Evolutionary conservation across 2,113 vertebrate genomes (phyloP).

Genomic region (Neotragus moschatus): DNA sequence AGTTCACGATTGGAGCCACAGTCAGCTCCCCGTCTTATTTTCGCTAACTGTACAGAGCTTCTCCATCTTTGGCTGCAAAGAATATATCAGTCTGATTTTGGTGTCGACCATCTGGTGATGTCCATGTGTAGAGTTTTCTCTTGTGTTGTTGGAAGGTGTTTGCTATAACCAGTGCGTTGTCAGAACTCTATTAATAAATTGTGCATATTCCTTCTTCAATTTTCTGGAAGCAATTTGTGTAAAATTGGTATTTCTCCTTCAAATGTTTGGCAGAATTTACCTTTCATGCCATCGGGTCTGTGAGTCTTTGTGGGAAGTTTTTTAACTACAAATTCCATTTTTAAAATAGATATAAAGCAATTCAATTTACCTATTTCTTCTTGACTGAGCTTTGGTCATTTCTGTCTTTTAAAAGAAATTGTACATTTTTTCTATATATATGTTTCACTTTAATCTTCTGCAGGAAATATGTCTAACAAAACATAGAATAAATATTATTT

Average conservation of each 20-base stretch:
- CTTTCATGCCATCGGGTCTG: background rate
- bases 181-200: background rate
- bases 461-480: no score
- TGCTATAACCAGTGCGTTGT: no score
- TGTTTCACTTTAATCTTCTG: no score
- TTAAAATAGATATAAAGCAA: background rate
- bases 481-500: no score
- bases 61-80: no score
- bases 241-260: background rate
- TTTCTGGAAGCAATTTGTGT: background rate
- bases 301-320: background rate
- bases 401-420: background rate
- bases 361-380: background rate
- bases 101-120: no score
- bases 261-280: background rate
- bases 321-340: background rate
- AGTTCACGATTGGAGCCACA: fast-evolving
- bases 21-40: no score
- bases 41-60: fast-evolving
- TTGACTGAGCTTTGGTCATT: background rate
- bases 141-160: no score
- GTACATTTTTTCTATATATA: background rate
- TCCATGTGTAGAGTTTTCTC: no score
- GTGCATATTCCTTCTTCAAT: background rate
- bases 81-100: no score